Evolutionary conservation across 2,888 invertebrate species (phyloP).

Genomic region (Scotopteryx bipunctaria): DNA sequence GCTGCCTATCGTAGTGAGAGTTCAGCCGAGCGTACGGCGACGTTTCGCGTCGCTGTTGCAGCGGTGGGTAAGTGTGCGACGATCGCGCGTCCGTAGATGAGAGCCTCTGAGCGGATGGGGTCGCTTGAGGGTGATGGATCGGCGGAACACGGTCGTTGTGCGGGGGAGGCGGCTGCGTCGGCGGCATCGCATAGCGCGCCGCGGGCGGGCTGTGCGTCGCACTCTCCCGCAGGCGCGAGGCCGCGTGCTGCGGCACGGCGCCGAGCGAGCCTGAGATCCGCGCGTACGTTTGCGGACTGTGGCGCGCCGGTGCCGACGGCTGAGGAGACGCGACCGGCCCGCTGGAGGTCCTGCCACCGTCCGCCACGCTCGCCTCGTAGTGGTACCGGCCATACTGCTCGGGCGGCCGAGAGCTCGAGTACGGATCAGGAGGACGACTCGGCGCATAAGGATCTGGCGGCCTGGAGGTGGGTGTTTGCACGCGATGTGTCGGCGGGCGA

Average conservation of each 20-base stretch:
- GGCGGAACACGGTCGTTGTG: constrained; percentile 78
- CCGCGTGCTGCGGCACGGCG: constrained; percentile 65
- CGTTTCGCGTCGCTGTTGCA: constrained; percentile 65
- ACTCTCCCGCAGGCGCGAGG: constrained; percentile 63
- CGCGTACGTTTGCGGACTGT: constrained; percentile 71
- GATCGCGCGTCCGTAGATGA: constrained; percentile 56
- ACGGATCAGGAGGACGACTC: constrained; percentile 70
- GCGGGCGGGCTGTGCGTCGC: constrained; percentile 63
- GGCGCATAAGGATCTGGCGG: constrained; percentile 67
- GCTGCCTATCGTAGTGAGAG: constrained; percentile 69
- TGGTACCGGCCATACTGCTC: constrained; percentile 67
- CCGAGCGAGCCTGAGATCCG: constrained; percentile 64
- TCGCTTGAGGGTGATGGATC: constrained; percentile 70
- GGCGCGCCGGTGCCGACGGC: constrained; percentile 63
- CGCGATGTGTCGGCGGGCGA: constrained; percentile 58
- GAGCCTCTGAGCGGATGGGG: constrained; percentile 57
- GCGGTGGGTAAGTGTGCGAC: constrained; percentile 57
- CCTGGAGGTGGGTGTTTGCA: constrained; percentile 65
- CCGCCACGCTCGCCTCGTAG: constrained; percentile 61
- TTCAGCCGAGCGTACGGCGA: constrained; percentile 60
- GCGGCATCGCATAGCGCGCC: constrained; percentile 62
- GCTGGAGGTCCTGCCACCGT: constrained; percentile 59
- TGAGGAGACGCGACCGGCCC: constrained; percentile 66
- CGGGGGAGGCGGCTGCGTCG: constrained; percentile 65
- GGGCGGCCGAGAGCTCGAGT: constrained; percentile 67